Conservation (phyloP, 1,140 invertebrate genomes). For the Oryctes rhinoceros region DNA sequence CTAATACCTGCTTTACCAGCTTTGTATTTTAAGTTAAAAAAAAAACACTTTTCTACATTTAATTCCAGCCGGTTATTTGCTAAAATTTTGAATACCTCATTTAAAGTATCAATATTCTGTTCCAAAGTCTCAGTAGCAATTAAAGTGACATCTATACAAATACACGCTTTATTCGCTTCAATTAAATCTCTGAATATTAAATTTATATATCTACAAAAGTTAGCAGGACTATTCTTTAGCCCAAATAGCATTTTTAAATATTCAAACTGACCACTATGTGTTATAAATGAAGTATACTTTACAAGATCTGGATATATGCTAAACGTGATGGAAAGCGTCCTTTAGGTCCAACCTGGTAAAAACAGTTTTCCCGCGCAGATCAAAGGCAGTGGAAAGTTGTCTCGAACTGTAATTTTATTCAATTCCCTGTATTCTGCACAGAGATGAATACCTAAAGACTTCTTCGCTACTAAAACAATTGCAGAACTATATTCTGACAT, state of each 20-base stretch:
- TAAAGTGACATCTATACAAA: slow-evolving; percentile 49
- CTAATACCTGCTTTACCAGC: slow-evolving; percentile 25
- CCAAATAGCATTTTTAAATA: slow-evolving; percentile 41
- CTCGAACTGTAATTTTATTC: slow-evolving; percentile 52
- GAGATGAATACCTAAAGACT: slow-evolving; percentile 48
- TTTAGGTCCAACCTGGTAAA: slow-evolving; percentile 42
- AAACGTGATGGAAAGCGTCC: slow-evolving; percentile 41
- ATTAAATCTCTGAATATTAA: slow-evolving; percentile 38
- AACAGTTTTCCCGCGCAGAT: slow-evolving; percentile 47
- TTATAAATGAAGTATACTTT: slow-evolving; percentile 45
- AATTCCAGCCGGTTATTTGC: slow-evolving; percentile 1
- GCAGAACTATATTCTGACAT: slow-evolving; percentile 52
- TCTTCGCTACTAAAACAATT: slow-evolving; percentile 51
- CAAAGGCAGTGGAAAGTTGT: slow-evolving; percentile 50
- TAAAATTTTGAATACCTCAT: slow-evolving; percentile 42
- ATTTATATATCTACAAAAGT: slow-evolving; percentile 33
- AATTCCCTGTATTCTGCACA: slow-evolving; percentile 56
- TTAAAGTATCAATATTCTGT: slow-evolving; percentile 46
- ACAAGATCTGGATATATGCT: slow-evolving; percentile 16
- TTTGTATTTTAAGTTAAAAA: slow-evolving; percentile 26
- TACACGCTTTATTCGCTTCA: slow-evolving; percentile 18
- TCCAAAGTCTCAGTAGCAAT: slow-evolving; percentile 45
- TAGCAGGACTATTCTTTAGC: slow-evolving; percentile 35
- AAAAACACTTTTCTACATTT: neutral
- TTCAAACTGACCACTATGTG: slow-evolving; percentile 42